Evolutionary conservation across 37 sponge, comb jelly and placozoan species (phyloP).

Genomic region (Bolinopsis microptera): DNA sequence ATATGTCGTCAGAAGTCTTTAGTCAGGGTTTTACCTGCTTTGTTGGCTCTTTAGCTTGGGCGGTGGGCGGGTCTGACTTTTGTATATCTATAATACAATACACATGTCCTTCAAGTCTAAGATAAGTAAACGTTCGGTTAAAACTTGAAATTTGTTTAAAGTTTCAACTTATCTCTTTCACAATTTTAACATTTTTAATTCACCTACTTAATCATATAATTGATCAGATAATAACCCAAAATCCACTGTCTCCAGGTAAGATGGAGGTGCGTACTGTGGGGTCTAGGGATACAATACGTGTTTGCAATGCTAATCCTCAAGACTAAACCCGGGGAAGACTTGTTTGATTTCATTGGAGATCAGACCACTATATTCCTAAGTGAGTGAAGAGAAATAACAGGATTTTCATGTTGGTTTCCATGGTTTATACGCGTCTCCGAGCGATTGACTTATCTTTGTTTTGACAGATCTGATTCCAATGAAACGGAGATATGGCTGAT

Average conservation of each 20-base stretch:
- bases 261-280: slow-evolving; percentile 66
- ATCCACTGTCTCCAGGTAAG: neutral
- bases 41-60: too few species aligned
- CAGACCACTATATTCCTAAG: slow-evolving; percentile 35
- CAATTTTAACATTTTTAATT: too few species aligned
- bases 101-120: too few species aligned
- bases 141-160: too few species aligned
- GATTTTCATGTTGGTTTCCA: neutral
- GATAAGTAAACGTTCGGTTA: too few species aligned
- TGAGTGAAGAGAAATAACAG: neutral
- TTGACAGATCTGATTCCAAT: neutral
- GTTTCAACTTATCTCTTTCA: too few species aligned
- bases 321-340: neutral
- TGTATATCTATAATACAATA: too few species aligned
- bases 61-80: too few species aligned
- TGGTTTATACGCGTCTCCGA: neutral
- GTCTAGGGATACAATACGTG: slow-evolving; percentile 54
- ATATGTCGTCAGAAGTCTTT: too few species aligned
- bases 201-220: neutral
- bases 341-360: slow-evolving; percentile 64
- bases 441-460: neutral
- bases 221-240: neutral
- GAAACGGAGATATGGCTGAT: too few species aligned
- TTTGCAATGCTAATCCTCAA: slow-evolving; percentile 60
- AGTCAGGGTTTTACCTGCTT: too few species aligned